These are phyloP conservation scores for Lepidocyrtoides sp. DNA, from an alignment of 2,888 invertebrate species.

Conservation along the genomic window DNA sequence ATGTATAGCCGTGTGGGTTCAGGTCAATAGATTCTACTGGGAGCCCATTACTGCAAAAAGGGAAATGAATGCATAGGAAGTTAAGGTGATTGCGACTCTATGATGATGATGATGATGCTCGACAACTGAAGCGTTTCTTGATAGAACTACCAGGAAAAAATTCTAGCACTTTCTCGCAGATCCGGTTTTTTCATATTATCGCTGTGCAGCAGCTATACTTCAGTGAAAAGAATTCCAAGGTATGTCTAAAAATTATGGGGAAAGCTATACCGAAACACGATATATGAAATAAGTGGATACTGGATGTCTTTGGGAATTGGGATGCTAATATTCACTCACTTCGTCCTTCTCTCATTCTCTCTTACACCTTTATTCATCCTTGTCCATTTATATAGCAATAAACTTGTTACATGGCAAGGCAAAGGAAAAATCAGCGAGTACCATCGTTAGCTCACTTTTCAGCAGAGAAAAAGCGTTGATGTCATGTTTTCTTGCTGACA, in stretches of 20 bases:
- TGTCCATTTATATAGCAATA: neutral
- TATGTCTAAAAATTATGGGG: neutral
- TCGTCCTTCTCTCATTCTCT: neutral
- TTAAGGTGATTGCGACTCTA: conserved; percentile 2
- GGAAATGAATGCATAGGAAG: conserved; percentile 4
- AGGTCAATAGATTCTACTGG: conserved; percentile 34
- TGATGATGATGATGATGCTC: neutral
- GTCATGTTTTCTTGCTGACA: conserved; percentile 4
- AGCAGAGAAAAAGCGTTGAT: conserved; percentile 1
- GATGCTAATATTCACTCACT: conserved; percentile 33
- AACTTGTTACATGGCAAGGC: neutral
- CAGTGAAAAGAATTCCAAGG: neutral
- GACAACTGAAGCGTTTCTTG: neutral
- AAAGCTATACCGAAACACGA: neutral
- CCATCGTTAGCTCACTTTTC: neutral
- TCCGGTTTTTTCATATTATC: neutral
- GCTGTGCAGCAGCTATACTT: neutral
- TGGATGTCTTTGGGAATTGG: conserved; percentile 45
- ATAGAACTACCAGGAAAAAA: conserved; percentile 10
- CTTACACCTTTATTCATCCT: conserved; percentile 46
- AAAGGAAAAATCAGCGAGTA: neutral
- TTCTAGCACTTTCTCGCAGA: neutral
- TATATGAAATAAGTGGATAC: too few species aligned
- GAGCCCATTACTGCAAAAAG: neutral
- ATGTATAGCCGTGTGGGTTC: neutral